Evolutionary conservation across 2,113 vertebrate genomes (phyloP).

Genomic region (Austrofundulus limnaeus): DNA sequence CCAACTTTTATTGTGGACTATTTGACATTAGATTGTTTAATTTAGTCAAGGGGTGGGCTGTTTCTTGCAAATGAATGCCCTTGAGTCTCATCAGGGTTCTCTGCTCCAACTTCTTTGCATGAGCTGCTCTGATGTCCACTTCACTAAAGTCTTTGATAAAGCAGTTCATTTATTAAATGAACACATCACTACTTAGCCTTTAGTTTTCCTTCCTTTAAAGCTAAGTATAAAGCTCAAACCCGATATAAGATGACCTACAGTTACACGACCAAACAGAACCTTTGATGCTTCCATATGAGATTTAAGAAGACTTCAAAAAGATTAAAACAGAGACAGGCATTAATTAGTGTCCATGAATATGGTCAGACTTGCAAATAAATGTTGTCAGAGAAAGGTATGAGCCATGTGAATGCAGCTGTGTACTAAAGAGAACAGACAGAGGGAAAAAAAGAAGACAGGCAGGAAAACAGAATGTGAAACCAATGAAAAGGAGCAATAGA

Average conservation of each 20-base stretch:
- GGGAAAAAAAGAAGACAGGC: conserved; percentile 5
- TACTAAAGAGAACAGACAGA: conserved; percentile 37
- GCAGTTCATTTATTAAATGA: not conserved
- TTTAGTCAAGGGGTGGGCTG: not conserved
- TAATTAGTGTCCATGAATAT: conserved; percentile 29
- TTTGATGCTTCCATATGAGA: conserved; percentile 12
- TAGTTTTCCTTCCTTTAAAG: not conserved
- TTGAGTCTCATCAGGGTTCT: not conserved
- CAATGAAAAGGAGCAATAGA: conserved; percentile 24
- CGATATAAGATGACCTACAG: not conserved
- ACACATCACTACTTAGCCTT: not conserved
- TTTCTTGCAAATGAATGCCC: conserved; percentile 6
- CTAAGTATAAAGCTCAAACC: not conserved
- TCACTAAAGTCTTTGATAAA: not conserved
- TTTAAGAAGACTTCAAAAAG: conserved; percentile 11
- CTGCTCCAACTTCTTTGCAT: not conserved
- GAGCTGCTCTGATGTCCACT: not conserved
- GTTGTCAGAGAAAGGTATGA: conserved; percentile 56
- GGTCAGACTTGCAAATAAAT: conserved; percentile 52
- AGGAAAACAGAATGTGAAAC: conserved; percentile 29
- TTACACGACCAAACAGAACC: conserved; percentile 26
- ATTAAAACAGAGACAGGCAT: conserved; percentile 39
- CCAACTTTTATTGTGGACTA: not conserved
- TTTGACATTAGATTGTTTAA: not conserved
- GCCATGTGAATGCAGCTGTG: conserved; percentile 37